Percentiles rank a stretch among this genome's conserved stretches.
Conservation (phyloP, 2,113 vertebrate species). For the Mustela lutreola region DNA sequence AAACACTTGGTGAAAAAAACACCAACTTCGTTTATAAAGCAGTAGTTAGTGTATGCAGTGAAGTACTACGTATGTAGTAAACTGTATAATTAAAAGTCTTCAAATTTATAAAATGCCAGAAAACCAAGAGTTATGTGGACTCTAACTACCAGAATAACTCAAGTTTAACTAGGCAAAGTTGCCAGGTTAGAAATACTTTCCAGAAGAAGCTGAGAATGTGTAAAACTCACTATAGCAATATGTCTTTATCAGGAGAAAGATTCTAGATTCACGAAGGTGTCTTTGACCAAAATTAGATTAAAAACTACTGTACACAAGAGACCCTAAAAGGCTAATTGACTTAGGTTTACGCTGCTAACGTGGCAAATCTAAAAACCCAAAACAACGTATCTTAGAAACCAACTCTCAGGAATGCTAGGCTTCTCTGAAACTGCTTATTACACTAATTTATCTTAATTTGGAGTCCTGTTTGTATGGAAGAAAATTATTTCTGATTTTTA, state of each 20-base stretch:
- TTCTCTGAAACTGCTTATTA: slow-evolving; percentile 26
- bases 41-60: neutral
- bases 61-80: slow-evolving; percentile 14
- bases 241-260: slow-evolving; percentile 48
- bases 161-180: neutral
- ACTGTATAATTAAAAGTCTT: neutral
- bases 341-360: neutral
- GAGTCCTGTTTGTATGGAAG: neutral
- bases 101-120: neutral
- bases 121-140: neutral
- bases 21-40: neutral
- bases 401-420: neutral
- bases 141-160: slow-evolving; percentile 3
- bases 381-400: neutral
- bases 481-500: slow-evolving; percentile 35
- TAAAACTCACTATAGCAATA: neutral
- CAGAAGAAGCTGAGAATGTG: neutral
- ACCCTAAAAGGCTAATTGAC: neutral
- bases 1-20: neutral
- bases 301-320: slow-evolving; percentile 13
- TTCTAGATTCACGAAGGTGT: neutral
- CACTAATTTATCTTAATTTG: neutral
- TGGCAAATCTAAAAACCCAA: neutral
- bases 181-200: slow-evolving; percentile 32
- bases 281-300: slow-evolving; percentile 52